Base-by-base conservation (phyloP, 2,113 vertebrate genomes). In the Saguinus midas region DNA sequence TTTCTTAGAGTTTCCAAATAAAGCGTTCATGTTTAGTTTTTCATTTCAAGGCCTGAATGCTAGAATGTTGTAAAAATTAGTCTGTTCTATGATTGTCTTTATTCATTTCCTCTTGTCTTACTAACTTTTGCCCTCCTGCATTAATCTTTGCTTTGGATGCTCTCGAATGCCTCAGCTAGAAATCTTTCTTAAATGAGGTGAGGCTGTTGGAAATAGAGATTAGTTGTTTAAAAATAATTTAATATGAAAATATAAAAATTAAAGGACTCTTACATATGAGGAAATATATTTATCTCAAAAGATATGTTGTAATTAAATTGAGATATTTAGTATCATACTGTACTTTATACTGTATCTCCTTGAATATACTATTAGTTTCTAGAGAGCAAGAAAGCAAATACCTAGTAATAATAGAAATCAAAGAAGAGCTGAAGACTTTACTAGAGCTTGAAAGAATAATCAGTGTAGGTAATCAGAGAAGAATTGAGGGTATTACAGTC, bases 1-100 rank as follows among this genome's bases (percentile, higher is more conserved):
- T 91, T 93, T 79, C 35, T 91, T 76, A 91, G 40, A 89, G 32
- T 96, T 87, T 29, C 16, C 8, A 81, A 37, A 21, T 89, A 75
- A 76, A 70, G 0, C 29, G 35, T 95, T 97, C 25, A 61, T 50
- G 73, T 94, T 78, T 76, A 88, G 16, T 81, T 92, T 8, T 37
- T 92, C 2, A 66, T 82, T 90, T 96, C 29, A 87, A 48, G 3
- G 52, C n/a, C 40, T 8, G 0, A 23, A 1, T 92, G 45, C 17
- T 32, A 92, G 61, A 96, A 61, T 95, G 20, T 32, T 75, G 21
- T 57, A 13, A 75, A 94, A 80, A 88, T 84, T 32, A 55, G 12
- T 73, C 5, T 45, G 12, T 90, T 18, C 48, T 85, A 18, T 43
- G 10, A 48, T 90, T 79, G 25, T 90, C 50, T 52, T 89, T 91